Conservation (phyloP, 2,888 invertebrate species). For the Pharmacophagus antenor region DNA sequence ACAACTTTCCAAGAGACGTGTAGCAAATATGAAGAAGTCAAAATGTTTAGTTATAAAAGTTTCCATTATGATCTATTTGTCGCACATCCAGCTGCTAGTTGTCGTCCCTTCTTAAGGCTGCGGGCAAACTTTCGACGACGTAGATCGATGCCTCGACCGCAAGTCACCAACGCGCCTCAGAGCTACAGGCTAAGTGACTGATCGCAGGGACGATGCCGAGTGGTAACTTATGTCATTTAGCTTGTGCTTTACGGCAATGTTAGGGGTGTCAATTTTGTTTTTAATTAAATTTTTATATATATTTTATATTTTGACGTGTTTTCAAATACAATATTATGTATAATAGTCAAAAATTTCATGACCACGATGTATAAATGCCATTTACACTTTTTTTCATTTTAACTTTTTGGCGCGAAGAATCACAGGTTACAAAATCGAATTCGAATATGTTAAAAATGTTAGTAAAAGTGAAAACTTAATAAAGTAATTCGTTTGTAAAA, state of each 20-base stretch:
- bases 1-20: not conserved
- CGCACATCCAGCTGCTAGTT: conserved; percentile 18
- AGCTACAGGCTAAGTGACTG: conserved; percentile 55
- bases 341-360: too few species aligned
- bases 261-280: conserved; percentile 2
- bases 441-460: too few species aligned
- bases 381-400: too few species aligned
- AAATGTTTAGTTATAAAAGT: conserved; percentile 3
- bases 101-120: conserved; percentile 33
- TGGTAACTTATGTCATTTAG: conserved; percentile 19
- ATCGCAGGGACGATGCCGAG: conserved; percentile 40
- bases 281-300: too few species aligned
- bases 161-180: conserved; percentile 41
- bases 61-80: conserved; percentile 23
- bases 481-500: too few species aligned
- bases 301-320: too few species aligned
- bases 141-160: conserved; percentile 62
- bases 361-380: too few species aligned
- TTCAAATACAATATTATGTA: too few species aligned
- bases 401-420: too few species aligned
- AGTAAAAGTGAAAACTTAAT: too few species aligned
- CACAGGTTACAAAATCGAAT: not conserved
- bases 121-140: conserved; percentile 54
- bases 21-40: not conserved
- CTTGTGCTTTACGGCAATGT: conserved; percentile 3